Base-by-base conservation (phyloP, 2,113 vertebrate species). In the Misgurnus anguillicaudatus region DNA sequence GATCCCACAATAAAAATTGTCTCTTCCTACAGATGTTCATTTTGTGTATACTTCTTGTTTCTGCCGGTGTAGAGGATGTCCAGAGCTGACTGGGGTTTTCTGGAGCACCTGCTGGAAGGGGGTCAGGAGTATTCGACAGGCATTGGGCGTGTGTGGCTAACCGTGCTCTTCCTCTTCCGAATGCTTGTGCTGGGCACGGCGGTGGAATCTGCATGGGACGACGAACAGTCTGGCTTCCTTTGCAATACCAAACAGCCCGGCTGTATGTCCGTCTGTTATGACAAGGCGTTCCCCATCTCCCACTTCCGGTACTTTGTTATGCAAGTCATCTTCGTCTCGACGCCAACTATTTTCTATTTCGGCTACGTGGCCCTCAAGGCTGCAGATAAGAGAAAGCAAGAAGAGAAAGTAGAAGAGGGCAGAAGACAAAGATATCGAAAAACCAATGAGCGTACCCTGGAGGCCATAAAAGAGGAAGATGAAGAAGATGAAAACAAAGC, bases 241-340 rank as follows among this genome's bases (percentile, higher is more conserved):
- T 99, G 97, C 79, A 99, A 99, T 88, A 99, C 97, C 0, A 84
- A 62, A 21, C 96, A 99, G 87, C 98, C 98, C 0, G 98, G 98
- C 82, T 99, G 97, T 85, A 91, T 93, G 53, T 89, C 94, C 0
- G 96, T 96, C 75, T 99, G 97, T 89, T 99, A 98, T 0, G 97
- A 99, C 88, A 93, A 90, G 82, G 96, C 96, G 66, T 99, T 99
- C 88, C 98, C 98, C 81, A 96, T 99, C 87, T 99, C 98, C 70
- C 98, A 99, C 87, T 94, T 98, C 83, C 97, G 97, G 70, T 98
- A 95, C 92, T 99, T 97, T 88, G 94, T 99, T 82, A 93, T 99
- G n/a, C 98, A 99, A 81, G 93, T 99, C 85, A 94, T 99, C 85
- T 96, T 99, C 0, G 97, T 98, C 88, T 98, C 97, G 83, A 96